Base-by-base conservation (phyloP, 2,888 invertebrate genomes). In the Lithophane leautieri region DNA sequence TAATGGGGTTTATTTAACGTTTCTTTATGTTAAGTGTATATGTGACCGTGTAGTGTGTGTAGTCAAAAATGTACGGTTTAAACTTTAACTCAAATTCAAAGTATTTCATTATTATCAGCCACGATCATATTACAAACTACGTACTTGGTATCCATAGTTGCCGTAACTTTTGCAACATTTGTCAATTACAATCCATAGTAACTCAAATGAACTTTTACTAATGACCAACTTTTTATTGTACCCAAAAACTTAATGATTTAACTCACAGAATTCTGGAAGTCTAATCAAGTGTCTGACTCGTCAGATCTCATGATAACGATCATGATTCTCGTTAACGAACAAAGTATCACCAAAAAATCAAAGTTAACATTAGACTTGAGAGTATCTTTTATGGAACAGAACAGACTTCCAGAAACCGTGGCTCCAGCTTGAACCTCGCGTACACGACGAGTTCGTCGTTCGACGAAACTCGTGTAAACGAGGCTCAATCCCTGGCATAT, bases 371-470 rank as follows among this genome's bases (percentile, higher is more conserved):
- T 11, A 60, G 16, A 47, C n/a, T 22, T 54, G 14, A 34, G 14
- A 42, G 42, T 25, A 25, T 73, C 22, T 73, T 72, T 16, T 14
- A 47, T 40, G 19, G 50, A 60, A 44, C 44, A 52, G 50, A 60
- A 44, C 44, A 52, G 11, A 40, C 22, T 56, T n/a, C 16, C 14
- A 47, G 25, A 47, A 63, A 14, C 40, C 22, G 22, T 54, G 25
- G 7, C n/a, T 34, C 52, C 19, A 28, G 8, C 42, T 76, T 25
- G n/a, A 52, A 22, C 44, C 22, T n/a, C 12, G 34, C 22, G 25
- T 47, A 76, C 40, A 77, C 12, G 9, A 69, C n/a, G 28, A 25
- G 16, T 16, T 42, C 22, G 0, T 60, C 12, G 40, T 16, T 0
- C 25, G 14, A 16, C 22, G 16, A 62, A 52, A 52, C 9, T 62